Conservation (phyloP, 2,888 invertebrate species). For the Himalopsyche anomala region DNA sequence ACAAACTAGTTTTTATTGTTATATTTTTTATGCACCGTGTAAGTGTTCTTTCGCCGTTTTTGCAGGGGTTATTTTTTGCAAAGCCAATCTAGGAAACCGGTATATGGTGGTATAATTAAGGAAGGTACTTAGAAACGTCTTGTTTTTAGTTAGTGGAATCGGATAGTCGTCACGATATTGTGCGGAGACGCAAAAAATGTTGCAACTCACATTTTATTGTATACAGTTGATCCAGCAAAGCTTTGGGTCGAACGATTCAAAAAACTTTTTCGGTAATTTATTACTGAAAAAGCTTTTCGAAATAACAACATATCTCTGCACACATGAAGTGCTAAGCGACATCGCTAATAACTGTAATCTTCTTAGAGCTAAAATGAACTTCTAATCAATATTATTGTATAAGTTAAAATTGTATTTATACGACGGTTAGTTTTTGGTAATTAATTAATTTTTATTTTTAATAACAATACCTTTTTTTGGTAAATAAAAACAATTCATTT, state of each 20-base stretch:
- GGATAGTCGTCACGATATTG: slow-evolving; percentile 44
- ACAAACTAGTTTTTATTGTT: slow-evolving; percentile 59
- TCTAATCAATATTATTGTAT: too few species aligned
- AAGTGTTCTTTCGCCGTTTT: slow-evolving; percentile 55
- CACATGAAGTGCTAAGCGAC: too few species aligned
- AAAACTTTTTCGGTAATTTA: not conserved
- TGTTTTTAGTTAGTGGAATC: slow-evolving; percentile 48
- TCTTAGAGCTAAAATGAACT: too few species aligned
- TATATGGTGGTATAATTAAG: slow-evolving; percentile 51
- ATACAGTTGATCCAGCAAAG: not conserved
- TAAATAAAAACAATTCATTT: too few species aligned
- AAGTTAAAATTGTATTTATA: too few species aligned
- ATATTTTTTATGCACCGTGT: slow-evolving; percentile 52
- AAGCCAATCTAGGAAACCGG: slow-evolving; percentile 55
- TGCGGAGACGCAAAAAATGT: slow-evolving; percentile 38
- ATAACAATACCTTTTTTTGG: too few species aligned
- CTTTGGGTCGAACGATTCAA: not conserved
- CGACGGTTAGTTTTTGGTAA: too few species aligned
- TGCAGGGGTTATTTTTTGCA: slow-evolving; percentile 53
- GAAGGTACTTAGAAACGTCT: slow-evolving; percentile 49
- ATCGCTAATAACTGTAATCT: too few species aligned
- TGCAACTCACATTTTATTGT: not conserved
- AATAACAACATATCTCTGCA: too few species aligned
- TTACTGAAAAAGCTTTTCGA: too few species aligned
- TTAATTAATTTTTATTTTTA: too few species aligned